A percentile compares a stretch with the other conserved stretches of the same genome.
These are phyloP conservation scores for Anguilla pacifica DNA, from an alignment of 2,797 vertebrate genomes.

Conservation along the genomic window DNA sequence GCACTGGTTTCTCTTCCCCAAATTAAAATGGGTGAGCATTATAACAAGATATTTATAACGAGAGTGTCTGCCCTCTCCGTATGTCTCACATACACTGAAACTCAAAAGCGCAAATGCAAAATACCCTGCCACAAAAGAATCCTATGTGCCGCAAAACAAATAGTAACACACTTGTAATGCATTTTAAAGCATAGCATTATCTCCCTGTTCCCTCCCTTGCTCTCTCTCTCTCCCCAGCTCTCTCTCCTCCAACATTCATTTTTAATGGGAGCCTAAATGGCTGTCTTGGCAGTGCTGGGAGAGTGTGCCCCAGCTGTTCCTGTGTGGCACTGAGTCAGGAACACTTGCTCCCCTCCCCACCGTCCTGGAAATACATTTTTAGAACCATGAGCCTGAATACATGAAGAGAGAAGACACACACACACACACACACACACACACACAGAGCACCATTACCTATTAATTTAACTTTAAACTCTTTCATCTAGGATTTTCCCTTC, in stretches of 20 bases:
- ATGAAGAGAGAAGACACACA: conserved; percentile 37
- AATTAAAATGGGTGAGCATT: background rate
- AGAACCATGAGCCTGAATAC: conserved; percentile 71
- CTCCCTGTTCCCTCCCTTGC: background rate
- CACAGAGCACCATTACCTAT: conserved; percentile 52
- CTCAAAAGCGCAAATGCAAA: background rate
- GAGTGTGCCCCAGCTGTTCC: conserved; percentile 25
- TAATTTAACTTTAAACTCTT: conserved; percentile 67
- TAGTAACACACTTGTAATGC: background rate
- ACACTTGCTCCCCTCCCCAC: conserved; percentile 72
- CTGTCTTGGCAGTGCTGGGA: conserved; percentile 69
- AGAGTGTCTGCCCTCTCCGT: no score
- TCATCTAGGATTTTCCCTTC: conserved; percentile 61
- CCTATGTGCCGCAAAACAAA: background rate
- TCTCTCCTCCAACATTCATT: conserved; percentile 72
- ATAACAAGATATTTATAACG: no score
- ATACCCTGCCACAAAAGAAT: background rate
- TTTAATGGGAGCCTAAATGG: conserved; percentile 83
- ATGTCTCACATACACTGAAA: background rate
- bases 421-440: background rate
- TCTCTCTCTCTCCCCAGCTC: conserved; percentile 50
- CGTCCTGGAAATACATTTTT: conserved; percentile 73
- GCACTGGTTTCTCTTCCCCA: conserved; percentile 58
- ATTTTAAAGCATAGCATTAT: conserved; percentile 8
- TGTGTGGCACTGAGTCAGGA: conserved; percentile 68